Evolutionary conservation across 2,888 invertebrate species (phyloP), one percentile per base, ranked within the genome.

Genomic region (Hanleya hanleyi): DNA sequence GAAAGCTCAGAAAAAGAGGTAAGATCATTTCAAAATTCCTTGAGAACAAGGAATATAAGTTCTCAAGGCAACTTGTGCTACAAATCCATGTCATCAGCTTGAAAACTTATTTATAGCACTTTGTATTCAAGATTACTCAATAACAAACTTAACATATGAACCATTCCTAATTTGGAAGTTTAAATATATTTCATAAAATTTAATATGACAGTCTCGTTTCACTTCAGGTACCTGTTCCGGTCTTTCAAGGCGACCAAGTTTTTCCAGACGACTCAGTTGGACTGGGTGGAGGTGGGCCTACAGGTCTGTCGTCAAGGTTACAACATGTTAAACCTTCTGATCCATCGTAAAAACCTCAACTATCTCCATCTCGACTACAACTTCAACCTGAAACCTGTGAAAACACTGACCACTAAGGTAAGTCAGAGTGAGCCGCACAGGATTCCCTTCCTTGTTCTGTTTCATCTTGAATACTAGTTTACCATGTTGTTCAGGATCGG

Each of bases 231-330:
- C 88, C 92, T 99, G 62, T 99, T 99, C 94, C 94, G 99, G 37
- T 99, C 99, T 0, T 99, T 99, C 92, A 99, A 99, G 91, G 96
- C 98, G 0, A 99, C 99, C 0, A 99, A 99, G 91, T 99, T 99
- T 92, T 99, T 99, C 93, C 99, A 99, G 94, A 97, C 97, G 0
- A 99, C 99, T 0, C 98, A 98, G 0, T 92, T 99, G 82, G 99
- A 99, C 92, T 99, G 99, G 99, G 99, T 99, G 1, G 99, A 99
- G 91, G 98, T 98, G 15, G 99, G 99, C 4, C 92, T 99, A 61
- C 99, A 99, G 92, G 91, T 98, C 0, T 99, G 99, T 90, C 93
- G 99, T 0, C 99, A 99, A 91, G 99, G 99, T 2, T 99, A 99
- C 92, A 99, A 99, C 91, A 99, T 99, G 99, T 92, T 99, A 78